Conservation (phyloP, 1,140 invertebrate genomes). For the Leptinotarsa lineolata region DNA sequence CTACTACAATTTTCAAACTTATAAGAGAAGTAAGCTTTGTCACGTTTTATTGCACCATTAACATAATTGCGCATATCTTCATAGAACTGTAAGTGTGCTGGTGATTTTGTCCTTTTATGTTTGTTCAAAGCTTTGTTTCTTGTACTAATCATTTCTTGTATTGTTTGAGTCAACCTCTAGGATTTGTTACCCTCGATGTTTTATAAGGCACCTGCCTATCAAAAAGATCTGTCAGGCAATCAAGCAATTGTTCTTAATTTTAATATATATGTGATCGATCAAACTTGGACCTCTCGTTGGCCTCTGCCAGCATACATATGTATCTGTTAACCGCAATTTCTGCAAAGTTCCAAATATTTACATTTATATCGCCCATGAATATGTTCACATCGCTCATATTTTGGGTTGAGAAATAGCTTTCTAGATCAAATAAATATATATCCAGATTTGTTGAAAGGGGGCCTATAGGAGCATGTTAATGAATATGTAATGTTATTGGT, state of each 20-base stretch:
- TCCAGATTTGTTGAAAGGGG: not conserved
- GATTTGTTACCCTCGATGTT: too few relatives aligned
- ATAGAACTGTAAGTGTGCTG: too few relatives aligned
- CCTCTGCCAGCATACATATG: too few relatives aligned
- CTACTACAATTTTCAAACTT: too few relatives aligned
- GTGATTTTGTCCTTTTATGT: not conserved
- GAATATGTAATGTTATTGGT: not conserved
- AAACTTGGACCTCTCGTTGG: too few relatives aligned
- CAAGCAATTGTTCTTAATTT: conserved; percentile 7
- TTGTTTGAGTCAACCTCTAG: too few relatives aligned
- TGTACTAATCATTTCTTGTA: too few relatives aligned
- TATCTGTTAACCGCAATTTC: not conserved
- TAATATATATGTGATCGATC: not conserved
- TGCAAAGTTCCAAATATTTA: not conserved
- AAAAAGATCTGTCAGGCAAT: too few relatives aligned
- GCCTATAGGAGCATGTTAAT: not conserved
- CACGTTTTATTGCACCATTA: too few relatives aligned
- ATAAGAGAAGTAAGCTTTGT: too few relatives aligned
- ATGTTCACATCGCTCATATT: not conserved
- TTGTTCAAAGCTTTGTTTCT: too few relatives aligned
- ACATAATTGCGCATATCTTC: too few relatives aligned
- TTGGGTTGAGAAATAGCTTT: conserved; percentile 1
- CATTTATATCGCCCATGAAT: not conserved
- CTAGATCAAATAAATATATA: not conserved
- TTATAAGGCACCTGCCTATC: not conserved